Percentiles rank a stretch among this genome's conserved stretches.
These are phyloP conservation scores for Cacatua alba DNA, from an alignment of 2,113 vertebrate genomes.

Conservation along the genomic window DNA sequence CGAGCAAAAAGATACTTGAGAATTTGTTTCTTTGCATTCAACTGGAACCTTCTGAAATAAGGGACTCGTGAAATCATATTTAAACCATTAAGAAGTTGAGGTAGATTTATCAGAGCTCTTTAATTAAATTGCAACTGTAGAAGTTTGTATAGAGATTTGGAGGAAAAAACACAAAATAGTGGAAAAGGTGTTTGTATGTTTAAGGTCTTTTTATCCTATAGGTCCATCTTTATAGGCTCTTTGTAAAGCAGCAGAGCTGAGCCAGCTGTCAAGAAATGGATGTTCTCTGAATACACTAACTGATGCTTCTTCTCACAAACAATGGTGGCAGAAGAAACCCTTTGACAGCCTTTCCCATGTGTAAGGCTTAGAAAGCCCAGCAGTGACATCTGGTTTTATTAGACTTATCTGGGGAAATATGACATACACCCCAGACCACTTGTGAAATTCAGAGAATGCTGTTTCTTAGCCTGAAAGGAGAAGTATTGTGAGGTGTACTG, in stretches of 20 bases:
- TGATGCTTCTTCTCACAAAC: background rate
- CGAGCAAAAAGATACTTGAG: background rate
- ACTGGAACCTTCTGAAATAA: background rate
- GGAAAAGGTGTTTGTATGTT: background rate
- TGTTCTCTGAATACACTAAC: background rate
- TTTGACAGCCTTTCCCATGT: background rate
- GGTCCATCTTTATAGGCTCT: background rate
- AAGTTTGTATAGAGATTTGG: background rate
- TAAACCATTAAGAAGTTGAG: background rate
- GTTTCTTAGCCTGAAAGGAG: background rate
- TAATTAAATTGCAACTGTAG: background rate
- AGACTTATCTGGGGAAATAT: background rate
- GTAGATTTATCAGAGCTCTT: background rate
- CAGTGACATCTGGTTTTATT: background rate
- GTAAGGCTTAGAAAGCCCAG: background rate
- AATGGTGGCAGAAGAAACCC: background rate
- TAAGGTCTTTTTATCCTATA: background rate
- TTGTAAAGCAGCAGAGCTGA: background rate
- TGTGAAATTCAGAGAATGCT: background rate
- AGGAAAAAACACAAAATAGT: accelerated
- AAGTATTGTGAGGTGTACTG: background rate
- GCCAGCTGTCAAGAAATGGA: background rate
- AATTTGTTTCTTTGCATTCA: background rate
- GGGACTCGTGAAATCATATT: background rate
- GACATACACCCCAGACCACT: background rate